Conservation (phyloP, 2,888 invertebrate species). For the Oxyteleia sp. region DNA sequence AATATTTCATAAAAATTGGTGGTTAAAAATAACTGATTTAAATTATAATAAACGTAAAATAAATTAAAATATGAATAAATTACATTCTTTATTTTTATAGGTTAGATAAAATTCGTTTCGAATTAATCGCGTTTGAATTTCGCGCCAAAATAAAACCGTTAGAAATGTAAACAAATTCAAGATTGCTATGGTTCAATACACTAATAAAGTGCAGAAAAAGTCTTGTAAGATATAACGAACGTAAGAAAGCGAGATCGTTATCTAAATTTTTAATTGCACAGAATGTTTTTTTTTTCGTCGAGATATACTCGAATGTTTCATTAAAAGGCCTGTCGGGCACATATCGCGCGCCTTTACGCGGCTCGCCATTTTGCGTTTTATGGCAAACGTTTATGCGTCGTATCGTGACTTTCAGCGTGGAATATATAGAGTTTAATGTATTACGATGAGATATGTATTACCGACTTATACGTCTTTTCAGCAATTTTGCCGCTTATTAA, state of each 20-base stretch:
- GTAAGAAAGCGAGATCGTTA: slow-evolving; percentile 19
- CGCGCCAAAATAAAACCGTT: not conserved
- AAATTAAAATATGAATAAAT: too few species aligned
- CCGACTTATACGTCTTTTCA: slow-evolving; percentile 75
- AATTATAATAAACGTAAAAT: too few species aligned
- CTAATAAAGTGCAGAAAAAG: slow-evolving; percentile 18
- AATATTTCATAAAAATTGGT: too few species aligned
- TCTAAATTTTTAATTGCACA: slow-evolving; percentile 29
- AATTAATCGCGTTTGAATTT: not conserved
- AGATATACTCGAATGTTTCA: slow-evolving; percentile 33
- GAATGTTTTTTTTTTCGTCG: not conserved
- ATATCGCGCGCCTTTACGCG: slow-evolving; percentile 77
- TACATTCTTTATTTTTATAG: too few species aligned
- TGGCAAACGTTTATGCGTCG: slow-evolving; percentile 85
- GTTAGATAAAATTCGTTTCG: too few species aligned
- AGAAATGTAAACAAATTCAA: not conserved
- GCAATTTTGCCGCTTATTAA: slow-evolving; percentile 61
- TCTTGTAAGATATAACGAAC: not conserved
- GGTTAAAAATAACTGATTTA: too few species aligned
- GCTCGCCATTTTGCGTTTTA: slow-evolving; percentile 81
- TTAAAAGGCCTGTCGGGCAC: slow-evolving; percentile 53
- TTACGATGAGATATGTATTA: slow-evolving; percentile 78
- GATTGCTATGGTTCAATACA: slow-evolving; percentile 2
- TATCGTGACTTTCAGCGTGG: slow-evolving; percentile 82
- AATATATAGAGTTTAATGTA: slow-evolving; percentile 78